Base-by-base conservation (phyloP, 1,140 invertebrate species). In the Aphelenchoides avenae region DNA sequence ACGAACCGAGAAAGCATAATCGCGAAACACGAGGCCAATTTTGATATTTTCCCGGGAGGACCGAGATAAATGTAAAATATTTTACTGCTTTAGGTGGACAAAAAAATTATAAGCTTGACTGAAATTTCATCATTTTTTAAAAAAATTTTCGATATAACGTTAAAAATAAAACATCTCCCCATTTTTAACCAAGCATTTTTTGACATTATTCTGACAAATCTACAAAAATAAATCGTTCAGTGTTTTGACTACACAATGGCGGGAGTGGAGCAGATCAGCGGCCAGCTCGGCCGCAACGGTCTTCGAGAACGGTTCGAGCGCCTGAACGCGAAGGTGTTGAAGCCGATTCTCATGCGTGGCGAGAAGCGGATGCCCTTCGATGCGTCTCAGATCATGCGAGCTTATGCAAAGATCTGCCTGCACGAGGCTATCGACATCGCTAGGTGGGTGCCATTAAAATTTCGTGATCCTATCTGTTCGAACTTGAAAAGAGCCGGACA, bases 161-260 rank as follows among this genome's bases (percentile, higher is more conserved):
- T 1, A 53, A 53, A 22, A 53, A 52, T 52, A 52, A 53, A 49
- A 49, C 26, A 24, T 15, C 40, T 41, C 22, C 15, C 37, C 43
- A 11, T 3, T 46, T 34, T 15, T 18, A 46, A 22, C 15, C 37
- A 22, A 46, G 3, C 1, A 46, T 15, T 44, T 44, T 44, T 44
- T 44, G 42, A 4, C n/a, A 3, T 4, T 4, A 24, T 44, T 20
- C 22, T 22, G 4, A 22, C 42, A 15, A n/a, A 50, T 50, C 15
- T 3, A 3, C 24, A 20, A 39, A 15, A 39, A 39, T 39, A 15
- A 15, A 39, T 20, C 53, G 15, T 50, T 44, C 47, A 52, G 52
- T 54, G 47, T 22, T 46, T 58, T 39, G 57, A 58, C 33, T 58
- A 60, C 39, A 61, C 27, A 3, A 58, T 58, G 36, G 26, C 57